Evolutionary conservation across 2,797 vertebrate species (phyloP).

Genomic region (Acipenser oxyrinchus): DNA sequence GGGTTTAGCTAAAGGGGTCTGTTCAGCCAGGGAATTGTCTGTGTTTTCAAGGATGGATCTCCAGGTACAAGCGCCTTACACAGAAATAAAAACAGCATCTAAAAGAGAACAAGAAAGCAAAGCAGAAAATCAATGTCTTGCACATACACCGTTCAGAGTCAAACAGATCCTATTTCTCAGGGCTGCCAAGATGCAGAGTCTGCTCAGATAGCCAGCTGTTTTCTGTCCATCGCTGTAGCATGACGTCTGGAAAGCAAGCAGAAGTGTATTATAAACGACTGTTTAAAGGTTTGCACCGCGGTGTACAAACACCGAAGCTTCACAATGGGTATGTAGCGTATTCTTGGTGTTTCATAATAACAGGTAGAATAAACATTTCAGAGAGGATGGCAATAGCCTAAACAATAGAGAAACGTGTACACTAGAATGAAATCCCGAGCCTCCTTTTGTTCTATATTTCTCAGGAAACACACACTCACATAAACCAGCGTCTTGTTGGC

Average conservation of each 20-base stretch:
- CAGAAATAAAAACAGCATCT: conserved; percentile 55
- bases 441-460: background rate
- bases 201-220: too few relatives aligned
- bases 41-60: conserved; percentile 37
- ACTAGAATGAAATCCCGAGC: background rate
- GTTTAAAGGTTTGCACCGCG: too few relatives aligned
- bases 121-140: background rate
- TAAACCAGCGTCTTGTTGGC: conserved; percentile 63
- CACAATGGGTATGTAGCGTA: too few relatives aligned
- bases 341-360: background rate
- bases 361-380: conserved; percentile 2
- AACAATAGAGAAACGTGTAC: background rate
- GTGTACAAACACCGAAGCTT: too few relatives aligned
- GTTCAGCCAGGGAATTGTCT: conserved; percentile 1
- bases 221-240: too few relatives aligned
- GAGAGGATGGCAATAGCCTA: background rate
- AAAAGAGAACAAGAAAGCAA: conserved; percentile 16
- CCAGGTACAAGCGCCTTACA: conserved; percentile 46
- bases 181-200: too few relatives aligned
- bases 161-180: background rate
- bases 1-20: background rate
- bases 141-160: background rate
- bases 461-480: conserved; percentile 43
- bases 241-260: too few relatives aligned
- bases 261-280: background rate